Evolutionary conservation across 2,113 vertebrate genomes (phyloP).

Genomic region (Microcebus ravelobensis): DNA sequence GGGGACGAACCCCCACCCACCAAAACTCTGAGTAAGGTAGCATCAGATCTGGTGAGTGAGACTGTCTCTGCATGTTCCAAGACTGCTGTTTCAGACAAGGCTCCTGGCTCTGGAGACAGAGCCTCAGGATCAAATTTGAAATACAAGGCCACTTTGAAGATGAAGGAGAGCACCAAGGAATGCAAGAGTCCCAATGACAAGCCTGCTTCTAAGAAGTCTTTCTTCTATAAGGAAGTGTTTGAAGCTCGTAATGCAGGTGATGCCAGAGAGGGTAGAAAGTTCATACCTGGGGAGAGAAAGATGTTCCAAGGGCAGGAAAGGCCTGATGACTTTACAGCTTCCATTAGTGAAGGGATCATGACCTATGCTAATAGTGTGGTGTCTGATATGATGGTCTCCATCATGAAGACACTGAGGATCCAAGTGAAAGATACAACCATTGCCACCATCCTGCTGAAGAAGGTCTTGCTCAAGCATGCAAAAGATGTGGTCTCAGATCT

Average conservation of each 20-base stretch:
- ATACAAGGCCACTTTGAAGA: constrained; percentile 65
- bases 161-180: constrained; percentile 51
- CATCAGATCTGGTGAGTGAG: constrained; percentile 64
- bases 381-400: constrained; percentile 78
- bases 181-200: constrained; percentile 55
- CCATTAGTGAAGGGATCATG: constrained; percentile 76
- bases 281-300: constrained; percentile 35
- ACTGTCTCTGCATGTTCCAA: constrained; percentile 48
- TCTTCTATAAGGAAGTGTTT: constrained; percentile 79
- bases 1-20: constrained; percentile 68
- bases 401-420: constrained; percentile 75
- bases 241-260: constrained; percentile 69
- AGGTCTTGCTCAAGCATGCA: constrained; percentile 66
- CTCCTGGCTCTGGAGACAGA: constrained; percentile 51
- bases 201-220: constrained; percentile 60
- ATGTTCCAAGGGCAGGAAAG: constrained; percentile 44
- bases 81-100: neutral
- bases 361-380: constrained; percentile 78
- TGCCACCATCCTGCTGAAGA: constrained; percentile 73
- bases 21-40: constrained; percentile 55
- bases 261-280: constrained; percentile 19
- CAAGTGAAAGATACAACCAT: constrained; percentile 74
- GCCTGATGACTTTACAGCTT: constrained; percentile 62
- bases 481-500: constrained; percentile 76
- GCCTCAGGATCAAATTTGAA: constrained; percentile 2